A percentile compares a stretch with the other conserved stretches of the same genome.
Conservation (phyloP, 2,797 vertebrate species). For the Aphelocoma californica region DNA sequence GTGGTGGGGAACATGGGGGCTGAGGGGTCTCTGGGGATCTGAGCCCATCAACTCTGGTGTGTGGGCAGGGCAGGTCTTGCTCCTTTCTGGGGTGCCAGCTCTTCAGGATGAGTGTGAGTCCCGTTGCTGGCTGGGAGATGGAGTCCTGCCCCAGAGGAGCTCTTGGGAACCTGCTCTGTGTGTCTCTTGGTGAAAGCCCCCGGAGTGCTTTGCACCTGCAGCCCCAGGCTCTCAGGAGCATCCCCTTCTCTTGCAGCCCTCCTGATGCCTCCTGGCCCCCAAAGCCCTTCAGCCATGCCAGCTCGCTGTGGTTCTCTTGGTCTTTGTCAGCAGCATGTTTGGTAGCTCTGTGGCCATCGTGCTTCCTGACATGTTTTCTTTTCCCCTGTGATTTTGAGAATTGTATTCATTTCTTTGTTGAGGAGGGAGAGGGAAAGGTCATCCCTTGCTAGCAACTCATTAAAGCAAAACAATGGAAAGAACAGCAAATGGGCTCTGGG, state of each 20-base stretch:
- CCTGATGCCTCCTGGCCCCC: neutral
- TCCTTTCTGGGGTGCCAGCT: neutral
- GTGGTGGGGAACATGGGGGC: neutral
- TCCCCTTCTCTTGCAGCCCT: neutral
- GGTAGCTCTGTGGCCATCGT: neutral
- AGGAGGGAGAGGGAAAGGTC: constrained; percentile 43
- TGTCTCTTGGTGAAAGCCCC: neutral
- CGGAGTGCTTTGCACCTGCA: fast-evolving
- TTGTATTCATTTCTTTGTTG: constrained; percentile 25
- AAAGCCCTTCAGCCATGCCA: fast-evolving
- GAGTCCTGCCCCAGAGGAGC: neutral
- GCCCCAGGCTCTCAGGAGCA: fast-evolving
- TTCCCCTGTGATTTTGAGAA: neutral
- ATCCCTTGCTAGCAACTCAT: constrained; percentile 37
- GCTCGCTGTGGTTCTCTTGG: neutral
- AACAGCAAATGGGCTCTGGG: constrained; percentile 14
- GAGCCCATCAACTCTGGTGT: neutral
- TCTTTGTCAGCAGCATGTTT: neutral
- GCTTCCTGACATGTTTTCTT: constrained; percentile 26
- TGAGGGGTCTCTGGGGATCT: neutral
- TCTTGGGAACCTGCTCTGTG: neutral
- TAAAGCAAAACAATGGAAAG: constrained; percentile 59
- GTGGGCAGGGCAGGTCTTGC: neutral
- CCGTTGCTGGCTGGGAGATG: neutral
- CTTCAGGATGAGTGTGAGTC: neutral